phyloP scores from a whole-genome alignment of 2,797 vertebrate species.

The Gobio occitaniae region DNA sequence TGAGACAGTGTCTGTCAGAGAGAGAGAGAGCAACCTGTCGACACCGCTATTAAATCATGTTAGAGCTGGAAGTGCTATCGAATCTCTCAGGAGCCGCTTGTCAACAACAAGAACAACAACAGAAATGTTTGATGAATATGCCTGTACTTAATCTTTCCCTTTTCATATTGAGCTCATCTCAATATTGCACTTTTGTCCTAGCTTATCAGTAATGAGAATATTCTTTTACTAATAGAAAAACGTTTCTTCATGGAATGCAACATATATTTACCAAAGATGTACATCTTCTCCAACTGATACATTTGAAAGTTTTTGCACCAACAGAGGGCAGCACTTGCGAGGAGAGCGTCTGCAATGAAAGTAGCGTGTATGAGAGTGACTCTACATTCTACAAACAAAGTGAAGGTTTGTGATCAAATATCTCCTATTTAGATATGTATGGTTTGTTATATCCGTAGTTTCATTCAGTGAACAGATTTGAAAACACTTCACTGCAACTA shows the following conservation, averaged over 20 bases:
- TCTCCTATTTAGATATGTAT: background rate
- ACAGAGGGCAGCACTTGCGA: slow-evolving; percentile 86
- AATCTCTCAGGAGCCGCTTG: background rate
- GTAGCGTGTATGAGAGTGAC: slow-evolving; percentile 89
- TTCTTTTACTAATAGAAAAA: background rate
- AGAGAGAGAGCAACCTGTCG: background rate
- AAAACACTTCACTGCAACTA: background rate
- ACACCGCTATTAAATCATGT: slow-evolving; percentile 20
- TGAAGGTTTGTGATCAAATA: slow-evolving; percentile 80
- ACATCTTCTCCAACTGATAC: background rate
- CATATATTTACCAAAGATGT: background rate
- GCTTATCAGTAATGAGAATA: background rate
- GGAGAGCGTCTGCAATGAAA: slow-evolving; percentile 85
- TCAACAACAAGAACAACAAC: background rate
- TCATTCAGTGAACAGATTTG: background rate
- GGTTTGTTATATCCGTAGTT: background rate
- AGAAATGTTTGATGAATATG: background rate
- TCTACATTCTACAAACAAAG: slow-evolving; percentile 89
- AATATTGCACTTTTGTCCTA: background rate
- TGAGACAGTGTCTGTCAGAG: background rate
- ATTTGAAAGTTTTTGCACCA: slow-evolving; percentile 13
- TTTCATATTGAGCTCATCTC: background rate
- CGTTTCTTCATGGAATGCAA: background rate
- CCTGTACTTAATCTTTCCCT: background rate
- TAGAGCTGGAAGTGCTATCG: background rate